Conservation (phyloP, 37 sponge, comb jelly and placozoan species). For the Cladorhizidae sp. region DNA sequence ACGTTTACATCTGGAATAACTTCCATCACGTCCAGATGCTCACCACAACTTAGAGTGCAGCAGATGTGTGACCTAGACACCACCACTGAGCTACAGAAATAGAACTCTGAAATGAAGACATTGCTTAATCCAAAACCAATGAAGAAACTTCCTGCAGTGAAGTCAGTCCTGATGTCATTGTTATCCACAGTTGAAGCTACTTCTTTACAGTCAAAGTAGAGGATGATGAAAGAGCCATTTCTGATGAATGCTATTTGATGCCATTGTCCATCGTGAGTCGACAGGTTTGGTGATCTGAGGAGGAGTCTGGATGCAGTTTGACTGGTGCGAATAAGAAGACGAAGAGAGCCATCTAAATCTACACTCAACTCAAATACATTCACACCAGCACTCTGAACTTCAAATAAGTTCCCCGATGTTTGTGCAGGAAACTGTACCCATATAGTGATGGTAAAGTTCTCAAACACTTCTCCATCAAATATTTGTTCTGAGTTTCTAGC, state of each 20-base stretch:
- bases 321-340: background rate
- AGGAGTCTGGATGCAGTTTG: background rate
- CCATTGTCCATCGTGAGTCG: conserved; percentile 35
- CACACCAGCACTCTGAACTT: conserved; percentile 7
- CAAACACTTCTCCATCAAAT: conserved; percentile 3
- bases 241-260: conserved; percentile 35
- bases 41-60: conserved; percentile 65
- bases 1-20: conserved; percentile 19
- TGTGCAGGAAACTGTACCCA: conserved; percentile 37
- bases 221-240: background rate
- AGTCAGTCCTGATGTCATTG: background rate
- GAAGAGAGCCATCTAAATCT: conserved; percentile 14
- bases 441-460: conserved; percentile 43
- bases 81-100: conserved; percentile 29
- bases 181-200: background rate
- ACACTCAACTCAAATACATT: conserved; percentile 14
- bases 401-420: conserved; percentile 3
- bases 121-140: conserved; percentile 20
- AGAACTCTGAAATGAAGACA: conserved; percentile 37
- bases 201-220: conserved; percentile 38
- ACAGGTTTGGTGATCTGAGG: background rate
- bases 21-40: conserved; percentile 12
- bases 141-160: conserved; percentile 27
- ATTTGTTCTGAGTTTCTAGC: conserved; percentile 18
- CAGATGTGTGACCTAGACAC: conserved; percentile 4